Evolutionary conservation across 2,888 invertebrate species (phyloP).

Genomic region (Protodeltote pygarga): DNA sequence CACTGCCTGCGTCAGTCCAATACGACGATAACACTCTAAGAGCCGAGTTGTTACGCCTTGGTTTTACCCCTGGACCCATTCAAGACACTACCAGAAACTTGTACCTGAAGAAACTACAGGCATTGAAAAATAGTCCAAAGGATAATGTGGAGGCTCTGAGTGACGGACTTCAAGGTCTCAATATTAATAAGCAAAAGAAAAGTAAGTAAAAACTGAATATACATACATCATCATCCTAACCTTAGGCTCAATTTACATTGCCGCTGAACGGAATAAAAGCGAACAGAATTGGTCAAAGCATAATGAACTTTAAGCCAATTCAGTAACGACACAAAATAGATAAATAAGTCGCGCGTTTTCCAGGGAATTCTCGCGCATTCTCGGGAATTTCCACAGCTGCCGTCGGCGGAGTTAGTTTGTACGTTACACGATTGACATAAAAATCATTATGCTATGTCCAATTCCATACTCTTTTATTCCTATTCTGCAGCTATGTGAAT

Average conservation of each 20-base stretch:
- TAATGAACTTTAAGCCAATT: too few species aligned
- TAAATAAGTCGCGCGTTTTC: too few species aligned
- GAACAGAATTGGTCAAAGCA: too few species aligned
- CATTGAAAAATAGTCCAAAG: conserved; percentile 77
- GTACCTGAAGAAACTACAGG: conserved; percentile 91
- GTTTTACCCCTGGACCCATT: conserved; percentile 93
- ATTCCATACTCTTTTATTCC: too few species aligned
- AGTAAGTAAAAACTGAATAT: conserved; percentile 33
- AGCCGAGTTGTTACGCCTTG: conserved; percentile 88
- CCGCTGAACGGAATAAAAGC: neutral
- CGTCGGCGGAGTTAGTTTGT: too few species aligned
- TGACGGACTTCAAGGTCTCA: conserved; percentile 18
- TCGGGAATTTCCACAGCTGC: too few species aligned
- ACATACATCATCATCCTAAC: neutral
- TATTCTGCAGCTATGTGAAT: too few species aligned
- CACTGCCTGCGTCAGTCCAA: conserved; percentile 87
- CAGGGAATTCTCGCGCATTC: too few species aligned
- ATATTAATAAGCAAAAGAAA: conserved; percentile 32
- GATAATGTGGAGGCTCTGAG: conserved; percentile 17
- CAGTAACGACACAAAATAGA: too few species aligned
- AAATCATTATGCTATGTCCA: too few species aligned
- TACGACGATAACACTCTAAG: conserved; percentile 90
- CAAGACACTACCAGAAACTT: conserved; percentile 91
- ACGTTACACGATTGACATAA: too few species aligned
- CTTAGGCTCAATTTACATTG: neutral